These are phyloP conservation scores for Brotula barbata DNA, from an alignment of 2,797 vertebrate genomes.

Conservation along the genomic window DNA sequence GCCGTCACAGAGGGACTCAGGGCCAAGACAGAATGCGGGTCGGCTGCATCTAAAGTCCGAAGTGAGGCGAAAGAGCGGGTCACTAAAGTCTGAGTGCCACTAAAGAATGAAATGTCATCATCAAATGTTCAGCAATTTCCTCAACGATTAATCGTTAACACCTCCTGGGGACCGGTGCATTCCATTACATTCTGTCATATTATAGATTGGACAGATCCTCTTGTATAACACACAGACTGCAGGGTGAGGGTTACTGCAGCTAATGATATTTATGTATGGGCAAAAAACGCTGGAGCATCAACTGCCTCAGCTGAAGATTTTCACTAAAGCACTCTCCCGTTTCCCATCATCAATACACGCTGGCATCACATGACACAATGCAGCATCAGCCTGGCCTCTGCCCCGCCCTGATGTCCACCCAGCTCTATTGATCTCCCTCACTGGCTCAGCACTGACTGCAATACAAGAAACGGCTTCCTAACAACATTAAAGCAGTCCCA, in stretches of 20 bases:
- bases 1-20: neutral
- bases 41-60: neutral
- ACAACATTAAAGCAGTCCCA: conserved; percentile 53
- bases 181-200: too few relatives aligned
- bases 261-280: too few relatives aligned
- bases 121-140: too few relatives aligned
- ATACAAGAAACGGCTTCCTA: conserved; percentile 50
- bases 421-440: conserved; percentile 62
- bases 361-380: conserved; percentile 46
- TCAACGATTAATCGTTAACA: too few relatives aligned
- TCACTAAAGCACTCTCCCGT: conserved; percentile 59
- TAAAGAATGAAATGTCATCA: conserved; percentile 20
- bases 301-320: conserved; percentile 39
- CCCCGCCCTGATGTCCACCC: conserved; percentile 40
- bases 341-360: conserved; percentile 55
- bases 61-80: neutral
- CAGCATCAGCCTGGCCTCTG: conserved; percentile 49
- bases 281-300: conserved; percentile 33
- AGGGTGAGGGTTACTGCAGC: too few relatives aligned
- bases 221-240: too few relatives aligned
- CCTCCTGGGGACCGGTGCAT: too few relatives aligned
- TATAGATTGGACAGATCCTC: too few relatives aligned
- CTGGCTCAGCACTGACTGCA: conserved; percentile 55
- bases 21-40: conserved; percentile 4
- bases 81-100: conserved; percentile 1